Evolutionary conservation across 1,140 invertebrate genomes (phyloP), one percentile per base, ranked within the genome.

Genomic region (Prorops nasuta): DNA sequence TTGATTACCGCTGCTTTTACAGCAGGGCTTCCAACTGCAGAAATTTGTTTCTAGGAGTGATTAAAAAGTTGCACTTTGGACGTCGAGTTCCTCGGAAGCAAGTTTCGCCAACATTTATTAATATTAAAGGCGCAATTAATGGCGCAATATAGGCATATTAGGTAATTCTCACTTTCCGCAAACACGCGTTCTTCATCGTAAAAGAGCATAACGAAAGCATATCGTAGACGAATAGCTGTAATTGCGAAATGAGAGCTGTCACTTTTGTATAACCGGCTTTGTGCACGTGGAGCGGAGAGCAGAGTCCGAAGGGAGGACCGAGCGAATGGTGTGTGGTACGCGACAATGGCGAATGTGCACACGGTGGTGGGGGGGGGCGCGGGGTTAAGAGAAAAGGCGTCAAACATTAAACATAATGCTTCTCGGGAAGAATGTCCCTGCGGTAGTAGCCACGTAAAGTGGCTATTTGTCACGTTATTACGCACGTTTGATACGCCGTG

Each of bases 391-490:
- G 61, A 60, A 66, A 56, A 59, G 57, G 65, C 70, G 57, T 65
- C 58, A 59, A 65, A 70, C 70, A 71, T 71, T 73, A 71, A 63
- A 58, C 53, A 62, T 71, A 72, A 72, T 72, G 69, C 56, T 48
- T 45, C 51, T 37, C 50, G 55, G 58, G 53, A 64, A 68, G 69
- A 72, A 72, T 71, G 64, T 63, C 60, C 57, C 60, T 44, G 51
- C 57, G 64, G 64, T 63, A 60, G 60, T 43, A 51, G 44, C 44
- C 55, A 56, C 55, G 67, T 65, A 71, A 72, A 72, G 67, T 72
- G 69, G 69, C 68, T 62, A 72, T 74, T 74, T 70, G 69, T 71
- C 66, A 72, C 59, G 64, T 72, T 72, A 74, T 74, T 74, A 71
- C 66, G 59, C 56, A 48, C 60, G 60, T 72, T 66, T 74, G 70